These are phyloP conservation scores for Stenoptilia bipunctidactyla DNA, from an alignment of 2,888 invertebrate species.

Conservation along the genomic window DNA sequence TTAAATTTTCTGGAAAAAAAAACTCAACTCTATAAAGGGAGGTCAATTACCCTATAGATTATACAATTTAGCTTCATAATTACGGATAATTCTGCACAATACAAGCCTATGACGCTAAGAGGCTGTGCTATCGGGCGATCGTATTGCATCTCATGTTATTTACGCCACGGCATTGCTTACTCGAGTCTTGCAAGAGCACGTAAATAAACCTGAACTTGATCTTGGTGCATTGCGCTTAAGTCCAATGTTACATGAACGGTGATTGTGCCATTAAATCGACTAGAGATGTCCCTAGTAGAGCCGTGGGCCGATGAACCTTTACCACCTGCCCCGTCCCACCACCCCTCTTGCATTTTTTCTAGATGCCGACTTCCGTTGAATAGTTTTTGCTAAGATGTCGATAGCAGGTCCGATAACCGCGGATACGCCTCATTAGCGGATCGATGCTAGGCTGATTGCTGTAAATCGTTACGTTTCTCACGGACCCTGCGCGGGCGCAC, in stretches of 20 bases:
- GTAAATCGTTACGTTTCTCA: slow-evolving; percentile 31
- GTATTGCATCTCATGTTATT: neutral
- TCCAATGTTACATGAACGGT: neutral
- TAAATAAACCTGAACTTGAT: neutral
- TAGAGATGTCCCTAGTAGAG: neutral
- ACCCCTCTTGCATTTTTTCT: slow-evolving; percentile 54
- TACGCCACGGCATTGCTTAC: neutral
- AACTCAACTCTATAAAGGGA: neutral
- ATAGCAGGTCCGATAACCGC: slow-evolving; percentile 56
- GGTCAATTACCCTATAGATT: slow-evolving; percentile 1
- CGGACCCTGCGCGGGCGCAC: slow-evolving; percentile 10
- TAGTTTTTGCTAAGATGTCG: slow-evolving; percentile 54
- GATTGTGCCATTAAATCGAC: neutral
- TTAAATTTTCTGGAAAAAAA: neutral
- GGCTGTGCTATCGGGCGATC: neutral
- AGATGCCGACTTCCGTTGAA: slow-evolving; percentile 53
- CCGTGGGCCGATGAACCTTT: slow-evolving; percentile 2
- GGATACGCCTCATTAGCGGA: slow-evolving; percentile 61
- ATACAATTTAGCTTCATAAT: neutral
- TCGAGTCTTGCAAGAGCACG: neutral
- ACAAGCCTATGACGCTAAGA: neutral
- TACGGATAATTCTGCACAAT: neutral
- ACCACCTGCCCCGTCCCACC: slow-evolving; percentile 42
- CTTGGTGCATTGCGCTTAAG: neutral
- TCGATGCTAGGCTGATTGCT: slow-evolving; percentile 37